Evolutionary conservation across 2,113 vertebrate genomes (phyloP).

Genomic region (Tachuris rubrigastra): DNA sequence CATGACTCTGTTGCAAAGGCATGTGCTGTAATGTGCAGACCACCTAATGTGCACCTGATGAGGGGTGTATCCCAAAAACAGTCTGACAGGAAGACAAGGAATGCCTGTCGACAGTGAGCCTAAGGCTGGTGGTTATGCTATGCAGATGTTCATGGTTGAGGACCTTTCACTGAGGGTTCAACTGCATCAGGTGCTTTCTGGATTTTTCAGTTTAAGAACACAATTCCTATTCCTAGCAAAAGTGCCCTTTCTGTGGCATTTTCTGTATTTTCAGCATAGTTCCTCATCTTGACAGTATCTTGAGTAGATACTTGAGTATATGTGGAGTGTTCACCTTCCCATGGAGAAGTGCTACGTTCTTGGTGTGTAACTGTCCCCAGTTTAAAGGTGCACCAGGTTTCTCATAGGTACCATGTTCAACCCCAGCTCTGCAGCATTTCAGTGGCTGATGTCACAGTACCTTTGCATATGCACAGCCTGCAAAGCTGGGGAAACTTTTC

Average conservation of each 20-base stretch:
- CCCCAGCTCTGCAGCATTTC: not conserved
- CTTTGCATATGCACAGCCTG: not conserved
- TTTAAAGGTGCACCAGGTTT: not conserved
- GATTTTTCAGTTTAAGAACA: not conserved
- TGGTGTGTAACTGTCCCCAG: not conserved
- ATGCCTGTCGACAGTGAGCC: fast-evolving
- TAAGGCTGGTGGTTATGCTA: not conserved
- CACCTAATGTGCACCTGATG: not conserved
- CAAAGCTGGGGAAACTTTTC: not conserved
- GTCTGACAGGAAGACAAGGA: not conserved
- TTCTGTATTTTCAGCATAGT: not conserved
- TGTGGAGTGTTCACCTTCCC: not conserved
- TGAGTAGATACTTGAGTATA: not conserved
- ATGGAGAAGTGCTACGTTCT: not conserved
- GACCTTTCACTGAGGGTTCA: not conserved
- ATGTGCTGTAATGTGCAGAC: fast-evolving
- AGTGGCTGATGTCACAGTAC: not conserved
- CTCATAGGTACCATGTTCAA: fast-evolving
- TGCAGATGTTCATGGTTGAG: not conserved
- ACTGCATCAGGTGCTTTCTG: not conserved
- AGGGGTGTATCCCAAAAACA: not conserved
- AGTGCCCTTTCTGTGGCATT: not conserved
- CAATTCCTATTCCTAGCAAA: not conserved
- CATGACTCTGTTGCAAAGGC: not conserved
- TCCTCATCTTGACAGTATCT: not conserved